A percentile compares a stretch with the other conserved stretches of the same genome.
Conservation (phyloP, 2,797 vertebrate species). For the Epinephelus malabaricus region DNA sequence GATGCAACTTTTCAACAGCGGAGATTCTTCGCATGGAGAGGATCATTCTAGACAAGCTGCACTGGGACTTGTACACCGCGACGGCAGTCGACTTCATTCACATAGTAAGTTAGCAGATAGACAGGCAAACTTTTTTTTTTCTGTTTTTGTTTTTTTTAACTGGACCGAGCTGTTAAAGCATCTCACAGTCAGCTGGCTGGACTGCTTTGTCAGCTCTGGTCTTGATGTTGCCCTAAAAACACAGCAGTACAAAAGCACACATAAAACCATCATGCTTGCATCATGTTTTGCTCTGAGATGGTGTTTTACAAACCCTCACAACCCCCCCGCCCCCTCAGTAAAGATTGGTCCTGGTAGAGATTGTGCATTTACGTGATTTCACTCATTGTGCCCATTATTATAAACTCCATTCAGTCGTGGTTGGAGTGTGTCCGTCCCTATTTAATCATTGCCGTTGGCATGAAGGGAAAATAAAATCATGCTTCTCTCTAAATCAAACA, state of each 20-base stretch:
- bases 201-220: slow-evolving; percentile 42
- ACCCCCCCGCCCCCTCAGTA: not conserved
- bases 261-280: slow-evolving; percentile 55
- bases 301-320: slow-evolving; percentile 39
- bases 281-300: slow-evolving; percentile 43
- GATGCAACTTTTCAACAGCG: slow-evolving; percentile 88
- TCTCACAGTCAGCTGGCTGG: slow-evolving; percentile 23
- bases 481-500: not conserved
- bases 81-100: slow-evolving; percentile 91
- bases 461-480: slow-evolving; percentile 9
- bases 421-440: not conserved
- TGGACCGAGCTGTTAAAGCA: slow-evolving; percentile 38
- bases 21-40: slow-evolving; percentile 93
- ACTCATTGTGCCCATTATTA: slow-evolving; percentile 54
- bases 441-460: slow-evolving; percentile 5
- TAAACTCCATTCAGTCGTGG: slow-evolving; percentile 20
- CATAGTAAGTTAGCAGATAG: slow-evolving; percentile 85
- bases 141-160: not conserved
- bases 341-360: slow-evolving; percentile 75
- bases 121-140: slow-evolving; percentile 33
- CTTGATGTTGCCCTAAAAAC: slow-evolving; percentile 56
- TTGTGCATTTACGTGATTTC: slow-evolving; percentile 72
- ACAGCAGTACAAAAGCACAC: slow-evolving; percentile 72
- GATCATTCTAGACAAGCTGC: slow-evolving; percentile 91
- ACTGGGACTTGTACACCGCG: slow-evolving; percentile 90